Evolutionary conservation across 2,113 vertebrate genomes (phyloP).

Genomic region (Antechinus flavipes): DNA sequence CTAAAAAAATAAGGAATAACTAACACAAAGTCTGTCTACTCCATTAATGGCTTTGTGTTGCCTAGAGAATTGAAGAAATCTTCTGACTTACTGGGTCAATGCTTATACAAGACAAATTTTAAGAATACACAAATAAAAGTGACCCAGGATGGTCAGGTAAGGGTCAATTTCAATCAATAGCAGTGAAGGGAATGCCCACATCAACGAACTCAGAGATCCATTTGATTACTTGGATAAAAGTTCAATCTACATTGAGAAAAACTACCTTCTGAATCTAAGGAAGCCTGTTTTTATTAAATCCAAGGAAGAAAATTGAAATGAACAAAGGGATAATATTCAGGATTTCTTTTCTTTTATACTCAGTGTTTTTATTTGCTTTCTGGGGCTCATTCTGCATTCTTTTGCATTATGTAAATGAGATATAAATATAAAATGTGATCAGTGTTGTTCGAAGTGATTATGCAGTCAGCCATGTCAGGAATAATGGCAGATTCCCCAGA

Average conservation of each 20-base stretch:
- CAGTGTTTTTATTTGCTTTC: slow-evolving; percentile 71
- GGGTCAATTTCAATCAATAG: neutral
- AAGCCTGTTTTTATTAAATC: neutral
- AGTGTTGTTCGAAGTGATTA: slow-evolving; percentile 67
- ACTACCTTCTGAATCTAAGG: neutral
- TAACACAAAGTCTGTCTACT: neutral
- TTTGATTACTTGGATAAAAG: neutral
- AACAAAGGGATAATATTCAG: slow-evolving; percentile 60
- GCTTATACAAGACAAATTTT: neutral
- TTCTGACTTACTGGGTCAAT: neutral
- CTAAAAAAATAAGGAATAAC: neutral
- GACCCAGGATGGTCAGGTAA: neutral
- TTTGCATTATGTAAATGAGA: slow-evolving; percentile 79
- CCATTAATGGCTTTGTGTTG: neutral
- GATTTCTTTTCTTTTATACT: slow-evolving; percentile 70
- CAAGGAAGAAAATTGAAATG: slow-evolving; percentile 50
- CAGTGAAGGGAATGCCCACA: neutral
- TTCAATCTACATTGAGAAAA: slow-evolving; percentile 3
- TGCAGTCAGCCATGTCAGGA: slow-evolving; percentile 65
- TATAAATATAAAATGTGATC: slow-evolving; percentile 81
- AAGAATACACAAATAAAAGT: neutral
- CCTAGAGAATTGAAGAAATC: neutral
- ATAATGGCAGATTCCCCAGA: slow-evolving; percentile 58
- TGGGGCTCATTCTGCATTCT: slow-evolving; percentile 73
- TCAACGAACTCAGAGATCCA: neutral